Conservation (phyloP, 2,888 invertebrate species). For the Serripes groenlandicus region DNA sequence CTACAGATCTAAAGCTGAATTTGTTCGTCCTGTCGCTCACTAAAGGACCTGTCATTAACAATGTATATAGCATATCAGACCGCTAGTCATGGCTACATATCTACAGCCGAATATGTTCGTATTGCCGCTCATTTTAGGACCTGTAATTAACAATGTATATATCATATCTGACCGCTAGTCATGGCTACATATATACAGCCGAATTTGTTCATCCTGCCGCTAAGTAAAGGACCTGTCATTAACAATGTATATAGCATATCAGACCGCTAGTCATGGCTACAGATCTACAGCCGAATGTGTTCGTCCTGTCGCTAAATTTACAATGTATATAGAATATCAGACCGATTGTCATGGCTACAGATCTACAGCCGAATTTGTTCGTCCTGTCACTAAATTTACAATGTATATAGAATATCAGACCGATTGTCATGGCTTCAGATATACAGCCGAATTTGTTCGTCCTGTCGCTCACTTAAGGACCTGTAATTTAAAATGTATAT, state of each 20-base stretch:
- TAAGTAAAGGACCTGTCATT: conserved; percentile 95
- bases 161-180: conserved; percentile 92
- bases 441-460: conserved; percentile 98
- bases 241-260: too few relatives aligned
- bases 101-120: conserved; percentile 98
- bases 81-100: conserved; percentile 94
- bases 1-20: conserved; percentile 96
- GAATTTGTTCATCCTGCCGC: conserved; percentile 96
- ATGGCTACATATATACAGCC: conserved; percentile 97
- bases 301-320: conserved; percentile 96
- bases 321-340: too few relatives aligned
- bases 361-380: too few relatives aligned
- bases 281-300: conserved; percentile 96
- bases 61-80: too few relatives aligned
- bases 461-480: conserved; percentile 97
- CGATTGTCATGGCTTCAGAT: conserved; percentile 94
- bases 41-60: conserved; percentile 94
- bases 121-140: conserved; percentile 97
- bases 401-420: too few relatives aligned
- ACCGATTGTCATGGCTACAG: too few relatives aligned
- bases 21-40: conserved; percentile 97
- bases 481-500: too few relatives aligned
- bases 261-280: conserved; percentile 95
- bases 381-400: too few relatives aligned
- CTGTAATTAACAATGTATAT: too few relatives aligned